These are phyloP conservation scores for Dermochelys coriacea DNA, from an alignment of 2,797 vertebrate species.

Conservation along the genomic window DNA sequence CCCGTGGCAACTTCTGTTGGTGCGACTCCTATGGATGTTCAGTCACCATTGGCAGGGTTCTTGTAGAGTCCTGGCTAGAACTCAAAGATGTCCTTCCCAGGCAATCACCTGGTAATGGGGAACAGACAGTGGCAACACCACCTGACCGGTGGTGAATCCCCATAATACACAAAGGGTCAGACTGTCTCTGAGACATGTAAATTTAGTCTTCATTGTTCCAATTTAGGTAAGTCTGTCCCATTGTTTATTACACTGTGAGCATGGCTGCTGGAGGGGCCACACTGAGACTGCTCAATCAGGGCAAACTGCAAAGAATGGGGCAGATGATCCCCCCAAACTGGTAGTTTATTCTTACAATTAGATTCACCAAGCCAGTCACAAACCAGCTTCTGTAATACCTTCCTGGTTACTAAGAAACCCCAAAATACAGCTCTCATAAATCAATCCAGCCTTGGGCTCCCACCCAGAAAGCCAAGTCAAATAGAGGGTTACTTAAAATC, in stretches of 20 bases:
- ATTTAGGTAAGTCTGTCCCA: not conserved
- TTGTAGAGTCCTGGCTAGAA: not conserved
- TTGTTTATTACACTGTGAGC: fast-evolving
- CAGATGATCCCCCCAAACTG: too few relatives aligned
- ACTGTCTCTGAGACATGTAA: not conserved
- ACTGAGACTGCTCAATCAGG: too few relatives aligned
- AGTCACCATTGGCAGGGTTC: not conserved
- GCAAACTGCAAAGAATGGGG: too few relatives aligned
- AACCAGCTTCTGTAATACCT: too few relatives aligned
- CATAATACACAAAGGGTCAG: fast-evolving
- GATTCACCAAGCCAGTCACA: too few relatives aligned
- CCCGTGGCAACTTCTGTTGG: not conserved
- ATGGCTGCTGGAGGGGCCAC: not conserved
- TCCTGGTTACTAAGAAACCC: too few relatives aligned
- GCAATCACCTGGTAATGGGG: not conserved
- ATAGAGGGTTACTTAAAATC: too few relatives aligned
- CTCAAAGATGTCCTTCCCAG: not conserved
- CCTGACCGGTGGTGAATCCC: not conserved
- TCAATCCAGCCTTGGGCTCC: too few relatives aligned
- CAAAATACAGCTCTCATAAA: too few relatives aligned
- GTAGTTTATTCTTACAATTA: too few relatives aligned
- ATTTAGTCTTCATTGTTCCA: not conserved
- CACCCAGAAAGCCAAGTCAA: too few relatives aligned
- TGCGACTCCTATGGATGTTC: not conserved
- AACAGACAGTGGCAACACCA: not conserved